Conservation (phyloP, 1,140 invertebrate species). For the Archegozetes longisetosus region DNA sequence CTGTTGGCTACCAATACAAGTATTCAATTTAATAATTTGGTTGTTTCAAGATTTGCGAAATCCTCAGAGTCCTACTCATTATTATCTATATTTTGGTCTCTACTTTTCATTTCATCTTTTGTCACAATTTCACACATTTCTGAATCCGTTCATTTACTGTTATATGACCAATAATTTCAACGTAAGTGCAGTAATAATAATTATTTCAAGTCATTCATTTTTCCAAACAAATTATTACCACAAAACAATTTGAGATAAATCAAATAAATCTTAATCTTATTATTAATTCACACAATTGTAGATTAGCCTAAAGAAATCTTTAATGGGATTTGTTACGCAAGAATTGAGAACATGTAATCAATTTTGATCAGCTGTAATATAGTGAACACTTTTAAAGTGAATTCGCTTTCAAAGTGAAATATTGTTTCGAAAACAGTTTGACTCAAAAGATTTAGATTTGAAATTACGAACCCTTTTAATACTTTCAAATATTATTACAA, state of each 20-base stretch:
- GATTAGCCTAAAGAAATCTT: neutral
- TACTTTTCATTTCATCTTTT: conserved; percentile 37
- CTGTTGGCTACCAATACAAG: conserved; percentile 38
- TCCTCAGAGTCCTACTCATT: conserved; percentile 22
- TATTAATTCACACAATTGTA: neutral
- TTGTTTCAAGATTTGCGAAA: conserved; percentile 21
- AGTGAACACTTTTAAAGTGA: neutral
- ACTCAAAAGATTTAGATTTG: too few relatives aligned
- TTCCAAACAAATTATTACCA: neutral
- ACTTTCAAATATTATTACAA: too few relatives aligned
- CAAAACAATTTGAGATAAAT: neutral
- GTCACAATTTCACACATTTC: conserved; percentile 52
- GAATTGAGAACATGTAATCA: too few relatives aligned
- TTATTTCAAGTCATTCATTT: neutral
- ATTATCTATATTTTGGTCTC: conserved; percentile 25
- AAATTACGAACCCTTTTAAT: too few relatives aligned
- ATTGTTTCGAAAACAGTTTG: too few relatives aligned
- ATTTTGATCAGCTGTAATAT: neutral
- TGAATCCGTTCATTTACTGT: conserved; percentile 76
- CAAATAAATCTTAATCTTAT: neutral
- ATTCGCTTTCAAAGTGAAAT: too few relatives aligned
- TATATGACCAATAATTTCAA: conserved; percentile 71
- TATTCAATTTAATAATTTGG: conserved; percentile 28
- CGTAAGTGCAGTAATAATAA: conserved; percentile 31
- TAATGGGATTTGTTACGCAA: neutral